These are phyloP conservation scores for Proisotoma minuta DNA, from an alignment of 2,888 invertebrate genomes.

Conservation along the genomic window DNA sequence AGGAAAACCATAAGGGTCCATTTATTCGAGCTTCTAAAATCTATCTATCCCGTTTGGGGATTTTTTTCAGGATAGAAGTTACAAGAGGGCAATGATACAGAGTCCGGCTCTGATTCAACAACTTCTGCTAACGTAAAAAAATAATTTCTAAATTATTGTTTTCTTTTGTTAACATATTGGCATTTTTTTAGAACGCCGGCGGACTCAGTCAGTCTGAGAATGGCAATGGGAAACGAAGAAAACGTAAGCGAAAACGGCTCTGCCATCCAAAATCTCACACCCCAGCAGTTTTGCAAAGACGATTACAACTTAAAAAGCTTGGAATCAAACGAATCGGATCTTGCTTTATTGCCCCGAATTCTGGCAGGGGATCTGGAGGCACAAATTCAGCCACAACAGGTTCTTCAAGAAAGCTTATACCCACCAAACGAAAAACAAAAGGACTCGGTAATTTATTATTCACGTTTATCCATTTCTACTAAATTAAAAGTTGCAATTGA, in stretches of 20 bases:
- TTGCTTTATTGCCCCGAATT: constrained; percentile 39
- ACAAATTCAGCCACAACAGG: background rate
- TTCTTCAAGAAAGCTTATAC: constrained; percentile 21
- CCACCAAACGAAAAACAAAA: constrained; percentile 44
- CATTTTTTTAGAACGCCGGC: constrained; percentile 8
- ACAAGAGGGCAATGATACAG: constrained; percentile 23
- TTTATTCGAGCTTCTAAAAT: too few species aligned
- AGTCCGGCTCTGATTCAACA: constrained; percentile 30
- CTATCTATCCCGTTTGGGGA: background rate
- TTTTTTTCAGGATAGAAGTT: constrained; percentile 31
- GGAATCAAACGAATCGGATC: constrained; percentile 45
- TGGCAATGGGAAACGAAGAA: constrained; percentile 28
- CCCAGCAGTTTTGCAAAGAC: constrained; percentile 50
- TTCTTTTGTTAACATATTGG: background rate
- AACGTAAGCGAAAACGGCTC: constrained; percentile 61
- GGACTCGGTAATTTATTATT: too few species aligned
- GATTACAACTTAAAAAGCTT: constrained; percentile 46
- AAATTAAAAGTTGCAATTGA: too few species aligned
- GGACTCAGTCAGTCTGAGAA: background rate
- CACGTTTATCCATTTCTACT: too few species aligned
- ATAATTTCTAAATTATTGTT: background rate
- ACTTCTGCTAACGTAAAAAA: constrained; percentile 23
- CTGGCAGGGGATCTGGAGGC: constrained; percentile 19
- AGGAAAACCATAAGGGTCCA: too few species aligned
- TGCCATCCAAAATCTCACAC: constrained; percentile 80